A percentile compares a stretch with the other conserved stretches of the same genome.
These are phyloP conservation scores for Streptopelia turtur DNA, from an alignment of 2,797 vertebrate genomes.

Conservation along the genomic window DNA sequence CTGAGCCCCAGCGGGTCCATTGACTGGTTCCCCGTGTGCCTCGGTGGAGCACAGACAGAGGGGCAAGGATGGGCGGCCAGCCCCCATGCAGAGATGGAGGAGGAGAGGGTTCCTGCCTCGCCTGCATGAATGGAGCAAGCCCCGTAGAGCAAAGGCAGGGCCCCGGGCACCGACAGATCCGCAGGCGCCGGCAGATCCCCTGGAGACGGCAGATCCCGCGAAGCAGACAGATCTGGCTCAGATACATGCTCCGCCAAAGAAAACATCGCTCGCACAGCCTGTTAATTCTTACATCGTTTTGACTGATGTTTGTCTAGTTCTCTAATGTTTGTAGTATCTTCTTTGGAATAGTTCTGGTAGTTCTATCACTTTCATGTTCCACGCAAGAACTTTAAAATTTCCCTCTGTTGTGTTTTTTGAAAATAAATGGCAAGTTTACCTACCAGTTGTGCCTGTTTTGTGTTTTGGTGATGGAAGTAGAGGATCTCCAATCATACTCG, in stretches of 20 bases:
- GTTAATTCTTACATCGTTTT: background rate
- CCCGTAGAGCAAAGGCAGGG: rapidly evolving
- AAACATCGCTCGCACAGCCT: background rate
- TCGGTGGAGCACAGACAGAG: background rate
- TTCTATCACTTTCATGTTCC: background rate
- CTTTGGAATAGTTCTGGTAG: background rate
- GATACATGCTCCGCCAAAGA: background rate
- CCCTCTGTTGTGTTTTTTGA: background rate
- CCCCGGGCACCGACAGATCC: background rate
- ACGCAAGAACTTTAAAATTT: background rate
- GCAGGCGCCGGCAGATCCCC: no score
- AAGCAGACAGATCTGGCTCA: no score
- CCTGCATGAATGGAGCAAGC: background rate
- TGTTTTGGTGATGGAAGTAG: background rate
- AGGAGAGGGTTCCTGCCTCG: background rate
- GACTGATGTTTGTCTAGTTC: background rate
- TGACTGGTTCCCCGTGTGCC: background rate
- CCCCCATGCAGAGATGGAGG: background rate
- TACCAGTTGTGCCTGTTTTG: background rate
- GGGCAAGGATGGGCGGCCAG: background rate
- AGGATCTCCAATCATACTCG: background rate
- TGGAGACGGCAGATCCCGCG: background rate
- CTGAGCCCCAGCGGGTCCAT: rapidly evolving
- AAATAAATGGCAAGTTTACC: background rate
- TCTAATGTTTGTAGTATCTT: background rate